Base-by-base conservation (phyloP, 2,888 invertebrate species). In the Tenthredo amoena region DNA sequence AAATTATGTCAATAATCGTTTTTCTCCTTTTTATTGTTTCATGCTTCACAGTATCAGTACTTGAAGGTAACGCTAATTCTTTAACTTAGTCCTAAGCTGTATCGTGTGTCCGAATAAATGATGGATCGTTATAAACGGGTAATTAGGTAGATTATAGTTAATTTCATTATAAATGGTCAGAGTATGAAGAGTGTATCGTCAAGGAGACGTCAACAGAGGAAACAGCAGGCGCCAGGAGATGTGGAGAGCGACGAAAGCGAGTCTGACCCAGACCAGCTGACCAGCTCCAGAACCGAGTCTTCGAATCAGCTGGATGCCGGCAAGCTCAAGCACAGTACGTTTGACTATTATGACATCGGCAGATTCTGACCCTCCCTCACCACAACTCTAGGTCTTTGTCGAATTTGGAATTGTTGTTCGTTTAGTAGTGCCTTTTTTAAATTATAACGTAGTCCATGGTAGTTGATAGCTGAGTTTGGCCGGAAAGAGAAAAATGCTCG, bases 181-280 rank as follows among this genome's bases (percentile, higher is more conserved):
- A 93, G 93, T 89, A 92, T 93, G 92, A 93, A 93, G 92, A 93
- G 93, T 88, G 93, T 93, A 89, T 94, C 95, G 88, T 96, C 96
- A 86, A 90, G 93, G 89, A 94, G 96, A 90, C 94, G 96, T 87
- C 94, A 95, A 90, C 95, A 94, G 65, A 94, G 96, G 90, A 96
- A 96, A 94, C 95, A 95, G 40, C 93, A 93, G 87, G 89, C 91
- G 43, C 91, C 92, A 88, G 93, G 93, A 88, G 96, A 96, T 90
- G 95, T 96, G 84, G 96, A 96, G 92, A 96, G 96, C 91, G 96
- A 96, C 92, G 96, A 96, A 91, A 96, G 96, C 89, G 96, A 96
- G 93, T 96, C 96, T 89, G 96, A 96, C 94, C 96, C 95, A 89
- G 96, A 96, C 90, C 96, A 96, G 91, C 92, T 96, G 91, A 96